Percentiles rank a stretch among this genome's conserved stretches.
phyloP scores from a whole-genome alignment of 2,113 vertebrate species.

The Salvelinus sp. region DNA sequence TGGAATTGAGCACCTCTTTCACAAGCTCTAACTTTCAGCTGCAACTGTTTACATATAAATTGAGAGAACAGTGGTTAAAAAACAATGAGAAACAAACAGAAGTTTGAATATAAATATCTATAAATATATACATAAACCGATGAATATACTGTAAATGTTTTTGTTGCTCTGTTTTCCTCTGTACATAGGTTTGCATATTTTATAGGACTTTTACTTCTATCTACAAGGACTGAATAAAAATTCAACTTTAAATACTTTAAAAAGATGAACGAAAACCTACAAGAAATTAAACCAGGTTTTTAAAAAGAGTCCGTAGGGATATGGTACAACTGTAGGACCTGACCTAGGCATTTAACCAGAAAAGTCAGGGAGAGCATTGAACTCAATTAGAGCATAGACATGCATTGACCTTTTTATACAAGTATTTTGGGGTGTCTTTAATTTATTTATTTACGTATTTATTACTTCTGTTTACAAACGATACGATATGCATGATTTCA shows the following conservation, averaged over 20 bases:
- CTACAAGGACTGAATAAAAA: conserved; percentile 84
- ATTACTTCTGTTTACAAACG: conserved; percentile 62
- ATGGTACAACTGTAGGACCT: conserved; percentile 72
- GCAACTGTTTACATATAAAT: conserved; percentile 91
- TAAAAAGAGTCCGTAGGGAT: conserved; percentile 58
- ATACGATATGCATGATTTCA: conserved; percentile 73
- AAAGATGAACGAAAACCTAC: conserved; percentile 74
- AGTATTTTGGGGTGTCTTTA: conserved; percentile 62
- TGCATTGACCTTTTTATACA: conserved; percentile 71
- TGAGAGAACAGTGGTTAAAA: conserved; percentile 71
- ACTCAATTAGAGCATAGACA: conserved; percentile 74
- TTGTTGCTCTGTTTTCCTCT: conserved; percentile 94
- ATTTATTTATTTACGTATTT: conserved; percentile 67
- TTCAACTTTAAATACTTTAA: conserved; percentile 72
- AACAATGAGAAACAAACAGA: conserved; percentile 84
- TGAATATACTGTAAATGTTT: conserved; percentile 82
- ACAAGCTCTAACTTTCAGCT: conserved; percentile 79
- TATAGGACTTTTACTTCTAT: conserved; percentile 99
- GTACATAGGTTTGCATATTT: conserved; percentile 99
- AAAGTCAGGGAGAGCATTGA: conserved; percentile 91
- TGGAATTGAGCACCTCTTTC: conserved; percentile 43
- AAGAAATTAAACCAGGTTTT: conserved; percentile 69
- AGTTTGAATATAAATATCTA: conserved; percentile 89
- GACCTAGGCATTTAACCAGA: conserved; percentile 98
- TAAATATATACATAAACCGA: conserved; percentile 80